phyloP scores from a whole-genome alignment of 2,113 vertebrate species.

The Sinocyclocheilus rhinocerous region DNA sequence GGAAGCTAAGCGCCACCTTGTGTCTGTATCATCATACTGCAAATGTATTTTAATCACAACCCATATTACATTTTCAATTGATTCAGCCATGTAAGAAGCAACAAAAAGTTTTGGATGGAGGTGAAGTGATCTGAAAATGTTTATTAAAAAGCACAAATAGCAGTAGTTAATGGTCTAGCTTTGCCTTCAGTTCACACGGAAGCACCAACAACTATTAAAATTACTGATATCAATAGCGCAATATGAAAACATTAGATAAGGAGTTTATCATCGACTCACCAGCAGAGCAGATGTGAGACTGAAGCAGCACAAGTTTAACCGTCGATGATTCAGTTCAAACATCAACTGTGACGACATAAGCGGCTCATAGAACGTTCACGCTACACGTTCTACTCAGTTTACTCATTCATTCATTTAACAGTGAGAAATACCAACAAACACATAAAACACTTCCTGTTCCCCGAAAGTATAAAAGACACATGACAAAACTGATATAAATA shows the following conservation, averaged over 20 bases:
- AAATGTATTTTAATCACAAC: not conserved
- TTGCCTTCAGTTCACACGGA: not conserved
- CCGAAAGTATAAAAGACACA: too few relatives aligned
- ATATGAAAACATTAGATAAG: not conserved
- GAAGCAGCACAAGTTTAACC: not conserved
- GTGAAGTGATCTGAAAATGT: not conserved
- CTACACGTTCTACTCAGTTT: not conserved
- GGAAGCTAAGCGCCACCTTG: not conserved
- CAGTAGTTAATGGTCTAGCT: not conserved
- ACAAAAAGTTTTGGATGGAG: not conserved
- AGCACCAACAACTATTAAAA: not conserved
- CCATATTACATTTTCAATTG: not conserved
- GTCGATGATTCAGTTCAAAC: not conserved
- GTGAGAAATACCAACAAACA: not conserved
- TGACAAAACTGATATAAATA: too few relatives aligned
- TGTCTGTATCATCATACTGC: not conserved
- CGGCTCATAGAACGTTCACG: not conserved
- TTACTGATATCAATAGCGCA: not conserved
- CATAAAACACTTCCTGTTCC: not conserved
- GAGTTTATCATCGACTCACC: not conserved
- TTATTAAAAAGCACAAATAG: not conserved
- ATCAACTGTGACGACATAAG: not conserved
- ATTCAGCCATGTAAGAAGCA: not conserved
- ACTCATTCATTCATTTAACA: too few relatives aligned
- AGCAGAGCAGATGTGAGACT: not conserved